Conservation (phyloP, 2,113 vertebrate species). For the Boleophthalmus pectinirostris region DNA sequence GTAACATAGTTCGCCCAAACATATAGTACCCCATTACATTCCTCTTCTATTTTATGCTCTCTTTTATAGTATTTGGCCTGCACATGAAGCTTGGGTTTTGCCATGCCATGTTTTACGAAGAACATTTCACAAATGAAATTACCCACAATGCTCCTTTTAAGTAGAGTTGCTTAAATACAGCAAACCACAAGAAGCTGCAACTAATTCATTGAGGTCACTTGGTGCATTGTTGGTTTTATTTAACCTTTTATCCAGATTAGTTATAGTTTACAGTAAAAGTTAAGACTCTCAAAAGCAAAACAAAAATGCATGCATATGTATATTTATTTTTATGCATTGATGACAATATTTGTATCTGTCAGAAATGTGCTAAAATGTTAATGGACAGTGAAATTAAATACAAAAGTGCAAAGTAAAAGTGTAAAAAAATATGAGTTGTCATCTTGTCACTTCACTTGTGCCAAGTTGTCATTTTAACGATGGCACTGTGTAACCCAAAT, state of each 20-base stretch:
- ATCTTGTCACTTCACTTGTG: no score
- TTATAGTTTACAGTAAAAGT: no score
- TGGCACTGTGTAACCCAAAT: no score
- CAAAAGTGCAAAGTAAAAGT: background rate
- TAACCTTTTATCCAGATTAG: slow-evolving; percentile 41
- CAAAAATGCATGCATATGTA: background rate
- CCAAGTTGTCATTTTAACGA: no score
- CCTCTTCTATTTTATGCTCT: background rate
- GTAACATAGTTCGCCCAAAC: slow-evolving; percentile 17
- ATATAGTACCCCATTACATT: background rate
- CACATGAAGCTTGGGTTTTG: background rate
- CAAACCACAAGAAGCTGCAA: background rate
- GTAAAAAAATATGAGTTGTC: no score
- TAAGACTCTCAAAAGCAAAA: background rate
- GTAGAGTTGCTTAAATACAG: background rate
- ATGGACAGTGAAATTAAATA: background rate
- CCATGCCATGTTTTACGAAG: slow-evolving; percentile 18
- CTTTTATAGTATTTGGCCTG: background rate
- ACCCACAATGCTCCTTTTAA: slow-evolving; percentile 37
- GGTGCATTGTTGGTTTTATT: slow-evolving; percentile 32
- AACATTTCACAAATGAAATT: slow-evolving; percentile 25
- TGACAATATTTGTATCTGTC: background rate
- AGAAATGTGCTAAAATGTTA: background rate
- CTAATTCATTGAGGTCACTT: slow-evolving; percentile 41
- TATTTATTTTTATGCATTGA: no score